Conservation (phyloP, 2,797 vertebrate genomes). For the Gymnoscopelus microlampas region DNA sequence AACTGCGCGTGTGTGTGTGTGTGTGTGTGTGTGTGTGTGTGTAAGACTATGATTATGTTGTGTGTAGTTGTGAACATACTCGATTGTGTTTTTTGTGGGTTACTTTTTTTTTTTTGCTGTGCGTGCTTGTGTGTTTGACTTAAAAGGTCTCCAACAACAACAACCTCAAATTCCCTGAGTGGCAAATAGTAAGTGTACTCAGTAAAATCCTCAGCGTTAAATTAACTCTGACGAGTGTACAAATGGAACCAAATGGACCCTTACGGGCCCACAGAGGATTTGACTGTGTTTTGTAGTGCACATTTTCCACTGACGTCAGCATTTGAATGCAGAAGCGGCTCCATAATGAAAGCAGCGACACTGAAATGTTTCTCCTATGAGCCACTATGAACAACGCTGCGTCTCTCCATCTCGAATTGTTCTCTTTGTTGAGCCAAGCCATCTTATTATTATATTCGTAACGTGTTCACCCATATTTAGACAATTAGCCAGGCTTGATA, state of each 20-base stretch:
- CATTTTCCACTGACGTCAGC: constrained; percentile 74
- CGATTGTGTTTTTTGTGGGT: background rate
- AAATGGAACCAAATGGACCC: no score
- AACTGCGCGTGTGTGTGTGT: constrained; percentile 4
- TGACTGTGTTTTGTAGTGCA: constrained; percentile 22
- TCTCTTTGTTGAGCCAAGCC: constrained; percentile 48
- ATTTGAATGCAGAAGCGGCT: constrained; percentile 52
- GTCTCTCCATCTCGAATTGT: constrained; percentile 47
- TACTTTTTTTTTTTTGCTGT: background rate
- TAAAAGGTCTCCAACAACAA: constrained; percentile 59
- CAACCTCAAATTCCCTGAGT: constrained; percentile 52
- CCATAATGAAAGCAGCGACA: constrained; percentile 47
- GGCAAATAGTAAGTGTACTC: constrained; percentile 34
- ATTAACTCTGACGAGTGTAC: no score
- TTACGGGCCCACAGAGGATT: no score
- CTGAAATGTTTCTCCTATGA: constrained; percentile 33
- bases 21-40: background rate
- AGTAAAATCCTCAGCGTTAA: no score
- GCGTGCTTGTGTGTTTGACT: constrained; percentile 42
- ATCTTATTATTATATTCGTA: constrained; percentile 40
- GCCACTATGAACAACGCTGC: constrained; percentile 38
- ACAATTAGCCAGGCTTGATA: constrained; percentile 35
- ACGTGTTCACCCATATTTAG: constrained; percentile 48
- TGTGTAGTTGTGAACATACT: background rate
- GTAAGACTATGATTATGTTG: constrained; percentile 14